Conservation (phyloP, 2,113 vertebrate genomes). For the Motacilla alba region DNA sequence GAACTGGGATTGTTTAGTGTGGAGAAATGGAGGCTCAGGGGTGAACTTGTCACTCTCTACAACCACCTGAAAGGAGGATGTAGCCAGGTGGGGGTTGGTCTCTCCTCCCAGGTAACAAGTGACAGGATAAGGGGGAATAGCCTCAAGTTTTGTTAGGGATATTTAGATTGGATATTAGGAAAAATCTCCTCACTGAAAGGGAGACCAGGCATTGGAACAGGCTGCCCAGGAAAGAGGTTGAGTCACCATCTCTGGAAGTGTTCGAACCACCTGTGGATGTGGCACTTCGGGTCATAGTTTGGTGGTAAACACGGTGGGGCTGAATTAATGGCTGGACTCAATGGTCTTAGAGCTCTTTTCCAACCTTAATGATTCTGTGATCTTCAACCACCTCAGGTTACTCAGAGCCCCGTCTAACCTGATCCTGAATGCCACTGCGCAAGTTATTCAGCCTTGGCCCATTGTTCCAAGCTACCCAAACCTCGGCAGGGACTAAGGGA, state of each 20-base stretch:
- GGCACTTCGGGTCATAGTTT: background rate
- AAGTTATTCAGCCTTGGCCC: constrained; percentile 76
- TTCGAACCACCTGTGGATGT: background rate
- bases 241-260: background rate
- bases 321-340: background rate
- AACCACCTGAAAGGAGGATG: background rate
- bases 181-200: background rate
- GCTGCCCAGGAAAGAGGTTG: background rate
- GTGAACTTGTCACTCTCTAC: background rate
- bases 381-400: background rate
- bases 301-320: background rate
- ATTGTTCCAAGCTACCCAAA: constrained; percentile 68
- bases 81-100: background rate
- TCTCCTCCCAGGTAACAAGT: background rate
- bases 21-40: background rate
- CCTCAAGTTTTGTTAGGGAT: background rate
- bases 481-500: constrained; percentile 28
- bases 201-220: background rate
- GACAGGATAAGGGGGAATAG: background rate
- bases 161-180: background rate
- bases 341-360: background rate
- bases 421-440: background rate
- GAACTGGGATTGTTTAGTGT: background rate
- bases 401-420: background rate
- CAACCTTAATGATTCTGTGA: background rate